These are phyloP conservation scores for Solenopsis fugax DNA, from an alignment of 1,140 invertebrate genomes.

Conservation along the genomic window DNA sequence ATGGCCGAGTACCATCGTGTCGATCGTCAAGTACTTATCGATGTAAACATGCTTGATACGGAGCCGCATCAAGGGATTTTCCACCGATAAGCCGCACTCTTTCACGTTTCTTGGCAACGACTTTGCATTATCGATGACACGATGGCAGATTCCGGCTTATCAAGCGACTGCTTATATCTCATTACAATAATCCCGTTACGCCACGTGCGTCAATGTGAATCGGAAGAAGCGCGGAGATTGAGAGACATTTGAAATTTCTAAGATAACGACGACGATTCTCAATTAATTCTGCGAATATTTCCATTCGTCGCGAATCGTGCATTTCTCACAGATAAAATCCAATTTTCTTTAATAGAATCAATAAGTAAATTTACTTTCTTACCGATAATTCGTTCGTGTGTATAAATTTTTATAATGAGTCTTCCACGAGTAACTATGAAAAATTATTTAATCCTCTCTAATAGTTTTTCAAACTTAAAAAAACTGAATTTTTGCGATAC, in stretches of 20 bases:
- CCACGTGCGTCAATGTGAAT: not conserved
- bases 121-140: slow-evolving; percentile 66
- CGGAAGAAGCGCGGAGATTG: slow-evolving; percentile 1
- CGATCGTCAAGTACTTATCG: slow-evolving; percentile 61
- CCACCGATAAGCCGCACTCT: slow-evolving; percentile 59
- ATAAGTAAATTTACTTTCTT: not conserved
- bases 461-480: not conserved
- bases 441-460: not conserved
- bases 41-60: slow-evolving; percentile 65
- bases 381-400: not conserved
- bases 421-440: not conserved
- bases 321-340: not conserved
- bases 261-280: not conserved
- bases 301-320: not conserved
- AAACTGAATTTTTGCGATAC: not conserved
- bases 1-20: not conserved
- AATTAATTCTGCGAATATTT: slow-evolving; percentile 26
- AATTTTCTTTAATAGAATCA: not conserved
- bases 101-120: slow-evolving; percentile 60
- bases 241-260: slow-evolving; percentile 31
- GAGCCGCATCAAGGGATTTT: slow-evolving; percentile 34
- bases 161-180: slow-evolving; percentile 25
- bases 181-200: slow-evolving; percentile 35
- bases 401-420: slow-evolving; percentile 6
- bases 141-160: slow-evolving; percentile 63